Conservation (phyloP, 92 coral and sea anemone genomes). For the Blastomussa wellsi region DNA sequence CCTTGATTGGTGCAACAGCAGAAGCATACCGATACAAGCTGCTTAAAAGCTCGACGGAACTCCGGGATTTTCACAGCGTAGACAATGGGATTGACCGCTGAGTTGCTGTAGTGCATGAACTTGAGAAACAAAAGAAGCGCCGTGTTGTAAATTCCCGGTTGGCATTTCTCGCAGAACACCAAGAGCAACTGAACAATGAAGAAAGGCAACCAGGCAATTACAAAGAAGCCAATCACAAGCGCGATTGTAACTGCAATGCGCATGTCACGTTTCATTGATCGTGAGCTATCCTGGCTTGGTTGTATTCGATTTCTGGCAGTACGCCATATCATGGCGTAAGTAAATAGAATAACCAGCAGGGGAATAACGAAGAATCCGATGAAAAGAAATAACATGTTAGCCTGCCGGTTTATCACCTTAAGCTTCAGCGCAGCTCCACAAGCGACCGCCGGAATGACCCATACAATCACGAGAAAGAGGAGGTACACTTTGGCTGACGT, state of each 20-base stretch:
- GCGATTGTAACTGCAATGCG: slow-evolving; percentile 92
- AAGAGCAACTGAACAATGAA: slow-evolving; percentile 67
- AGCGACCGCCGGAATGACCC: slow-evolving; percentile 76
- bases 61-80: slow-evolving; percentile 93
- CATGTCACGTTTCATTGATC: slow-evolving; percentile 87
- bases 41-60: slow-evolving; percentile 86
- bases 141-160: slow-evolving; percentile 42
- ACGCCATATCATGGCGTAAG: slow-evolving; percentile 82
- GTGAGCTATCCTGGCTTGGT: slow-evolving; percentile 49
- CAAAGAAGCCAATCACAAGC: slow-evolving; percentile 77
- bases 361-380: slow-evolving; percentile 71
- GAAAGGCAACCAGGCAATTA: slow-evolving; percentile 88
- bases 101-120: slow-evolving; percentile 86
- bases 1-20: slow-evolving; percentile 59
- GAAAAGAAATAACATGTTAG: slow-evolving; percentile 70
- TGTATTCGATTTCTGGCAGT: slow-evolving; percentile 73
- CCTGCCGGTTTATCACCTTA: slow-evolving; percentile 40
- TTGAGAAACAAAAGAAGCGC: slow-evolving; percentile 62
- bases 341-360: slow-evolving; percentile 68
- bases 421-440: slow-evolving; percentile 51
- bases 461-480: slow-evolving; percentile 61
- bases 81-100: slow-evolving; percentile 83
- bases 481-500: slow-evolving; percentile 61
- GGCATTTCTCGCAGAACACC: slow-evolving; percentile 51
- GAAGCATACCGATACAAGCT: slow-evolving; percentile 71